These are phyloP conservation scores for Corvus moneduloides DNA, from an alignment of 2,113 vertebrate species.

Conservation along the genomic window DNA sequence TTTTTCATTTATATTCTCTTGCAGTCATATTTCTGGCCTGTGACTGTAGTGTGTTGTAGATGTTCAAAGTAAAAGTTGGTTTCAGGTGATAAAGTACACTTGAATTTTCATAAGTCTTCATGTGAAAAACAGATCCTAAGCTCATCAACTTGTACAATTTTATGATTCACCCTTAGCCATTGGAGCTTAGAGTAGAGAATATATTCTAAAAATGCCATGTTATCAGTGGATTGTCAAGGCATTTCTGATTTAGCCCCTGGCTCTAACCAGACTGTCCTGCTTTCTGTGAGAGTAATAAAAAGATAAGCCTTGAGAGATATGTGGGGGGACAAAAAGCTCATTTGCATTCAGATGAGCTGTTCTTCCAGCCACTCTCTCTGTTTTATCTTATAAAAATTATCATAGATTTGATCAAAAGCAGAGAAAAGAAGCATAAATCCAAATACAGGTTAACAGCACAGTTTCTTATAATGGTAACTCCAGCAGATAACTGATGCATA, in stretches of 20 bases:
- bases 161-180: slow-evolving; percentile 12
- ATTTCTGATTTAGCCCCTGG: slow-evolving; percentile 50
- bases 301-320: slow-evolving; percentile 8
- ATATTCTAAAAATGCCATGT: slow-evolving; percentile 14
- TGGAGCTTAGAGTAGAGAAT: slow-evolving; percentile 4
- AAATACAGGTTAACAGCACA: slow-evolving; percentile 13
- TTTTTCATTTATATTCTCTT: neutral
- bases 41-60: neutral
- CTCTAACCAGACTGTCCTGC: slow-evolving; percentile 25
- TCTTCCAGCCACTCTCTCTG: neutral
- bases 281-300: slow-evolving; percentile 41
- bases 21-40: neutral
- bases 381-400: slow-evolving; percentile 44
- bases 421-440: neutral
- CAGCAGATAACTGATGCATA: neutral
- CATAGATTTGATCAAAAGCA: slow-evolving; percentile 34
- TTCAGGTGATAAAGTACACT: neutral
- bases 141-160: slow-evolving; percentile 22
- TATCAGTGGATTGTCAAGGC: slow-evolving; percentile 33
- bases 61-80: neutral
- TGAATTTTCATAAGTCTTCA: neutral
- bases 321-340: neutral
- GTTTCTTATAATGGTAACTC: neutral
- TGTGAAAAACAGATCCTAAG: neutral
- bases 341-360: slow-evolving; percentile 48